Conservation (phyloP, 2,888 invertebrate species). For the Andrena fulva region DNA sequence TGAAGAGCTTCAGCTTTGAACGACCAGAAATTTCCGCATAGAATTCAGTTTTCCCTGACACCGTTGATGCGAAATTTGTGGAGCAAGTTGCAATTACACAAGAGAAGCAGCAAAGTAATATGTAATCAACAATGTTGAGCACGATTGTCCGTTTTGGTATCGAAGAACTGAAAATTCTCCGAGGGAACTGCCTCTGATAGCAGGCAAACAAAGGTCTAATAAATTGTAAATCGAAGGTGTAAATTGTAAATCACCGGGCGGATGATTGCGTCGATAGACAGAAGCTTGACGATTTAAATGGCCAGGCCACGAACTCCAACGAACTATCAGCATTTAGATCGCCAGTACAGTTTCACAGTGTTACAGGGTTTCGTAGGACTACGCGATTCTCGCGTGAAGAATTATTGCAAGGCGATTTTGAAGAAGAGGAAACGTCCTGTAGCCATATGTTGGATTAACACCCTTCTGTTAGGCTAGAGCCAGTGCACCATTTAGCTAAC, state of each 20-base stretch:
- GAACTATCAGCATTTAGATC: neutral
- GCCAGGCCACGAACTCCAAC: slow-evolving; percentile 3
- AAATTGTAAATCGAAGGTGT: too few species aligned
- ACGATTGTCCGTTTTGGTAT: too few species aligned
- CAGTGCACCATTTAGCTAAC: neutral
- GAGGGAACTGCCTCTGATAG: too few species aligned
- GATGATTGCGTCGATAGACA: slow-evolving; percentile 1
- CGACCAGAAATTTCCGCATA: too few species aligned
- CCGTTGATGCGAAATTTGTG: too few species aligned
- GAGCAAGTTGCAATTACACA: too few species aligned
- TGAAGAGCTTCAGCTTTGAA: too few species aligned
- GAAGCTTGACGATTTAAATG: slow-evolving; percentile 6
- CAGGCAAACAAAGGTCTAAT: slow-evolving; percentile 16
- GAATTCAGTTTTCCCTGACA: too few species aligned
- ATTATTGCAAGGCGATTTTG: neutral
- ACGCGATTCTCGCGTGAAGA: neutral
- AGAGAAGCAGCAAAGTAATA: too few species aligned
- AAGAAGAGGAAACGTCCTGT: neutral
- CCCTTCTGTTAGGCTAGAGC: neutral
- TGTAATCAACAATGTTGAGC: too few species aligned
- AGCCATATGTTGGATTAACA: neutral
- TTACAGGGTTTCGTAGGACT: neutral
- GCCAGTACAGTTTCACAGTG: neutral
- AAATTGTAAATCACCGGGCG: slow-evolving; percentile 33
- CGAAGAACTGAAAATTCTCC: too few species aligned